phyloP scores from a whole-genome alignment of 2,888 invertebrate species.

The Lampropteryx suffumata region DNA sequence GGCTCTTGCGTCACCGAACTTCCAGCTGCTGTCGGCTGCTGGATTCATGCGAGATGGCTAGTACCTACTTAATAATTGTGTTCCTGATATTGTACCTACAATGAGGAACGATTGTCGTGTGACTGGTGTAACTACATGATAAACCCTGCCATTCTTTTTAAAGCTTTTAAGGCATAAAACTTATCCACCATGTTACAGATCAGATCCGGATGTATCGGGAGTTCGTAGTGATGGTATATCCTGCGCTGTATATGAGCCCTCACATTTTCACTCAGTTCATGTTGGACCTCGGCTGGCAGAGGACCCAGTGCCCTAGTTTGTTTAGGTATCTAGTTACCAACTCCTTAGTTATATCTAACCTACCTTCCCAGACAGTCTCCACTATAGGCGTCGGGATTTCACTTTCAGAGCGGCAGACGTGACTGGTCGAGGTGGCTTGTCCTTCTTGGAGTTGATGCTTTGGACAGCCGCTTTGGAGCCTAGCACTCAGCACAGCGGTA shows the following conservation, averaged over 20 bases:
- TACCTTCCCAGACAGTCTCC: neutral
- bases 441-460: conserved; percentile 81
- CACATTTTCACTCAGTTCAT: conserved; percentile 80
- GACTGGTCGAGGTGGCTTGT: conserved; percentile 73
- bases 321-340: conserved; percentile 67
- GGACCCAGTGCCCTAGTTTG: conserved; percentile 60
- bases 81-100: no score
- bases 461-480: conserved; percentile 87
- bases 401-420: conserved; percentile 80
- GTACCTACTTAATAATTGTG: no score
- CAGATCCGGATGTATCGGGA: conserved; percentile 82
- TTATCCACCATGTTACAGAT: conserved; percentile 75
- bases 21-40: conserved; percentile 58
- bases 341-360: no score
- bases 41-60: conserved; percentile 58
- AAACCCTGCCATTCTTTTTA: no score
- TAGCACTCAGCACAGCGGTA: conserved; percentile 84
- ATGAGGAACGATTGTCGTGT: no score
- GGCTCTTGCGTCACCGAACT: conserved; percentile 47
- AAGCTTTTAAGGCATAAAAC: no score
- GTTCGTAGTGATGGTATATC: conserved; percentile 79
- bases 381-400: neutral
- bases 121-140: no score
- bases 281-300: conserved; percentile 80
- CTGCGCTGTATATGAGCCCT: conserved; percentile 82